A percentile compares a stretch with the other conserved stretches of the same genome.
These are phyloP conservation scores for Rafetus swinhoei DNA, from an alignment of 2,113 vertebrate genomes.

Conservation along the genomic window DNA sequence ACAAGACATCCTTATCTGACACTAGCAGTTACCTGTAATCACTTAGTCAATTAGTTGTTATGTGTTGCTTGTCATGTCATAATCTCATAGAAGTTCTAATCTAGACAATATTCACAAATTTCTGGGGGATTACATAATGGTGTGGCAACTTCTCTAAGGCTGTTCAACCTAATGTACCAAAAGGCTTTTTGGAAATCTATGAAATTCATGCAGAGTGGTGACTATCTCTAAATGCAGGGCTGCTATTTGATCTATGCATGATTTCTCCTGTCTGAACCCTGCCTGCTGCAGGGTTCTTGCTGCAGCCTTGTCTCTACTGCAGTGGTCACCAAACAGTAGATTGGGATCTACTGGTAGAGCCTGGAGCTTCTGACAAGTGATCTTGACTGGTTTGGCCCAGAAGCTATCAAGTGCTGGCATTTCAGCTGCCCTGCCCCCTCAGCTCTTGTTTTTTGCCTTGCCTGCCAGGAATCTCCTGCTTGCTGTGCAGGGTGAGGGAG, in stretches of 20 bases:
- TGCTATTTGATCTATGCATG: neutral
- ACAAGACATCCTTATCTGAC: too few relatives aligned
- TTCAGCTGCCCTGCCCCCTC: too few relatives aligned
- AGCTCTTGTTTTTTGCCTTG: too few relatives aligned
- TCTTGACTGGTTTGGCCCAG: too few relatives aligned
- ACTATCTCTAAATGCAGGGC: neutral
- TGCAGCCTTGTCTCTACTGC: neutral
- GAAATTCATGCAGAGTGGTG: neutral
- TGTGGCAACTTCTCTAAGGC: neutral
- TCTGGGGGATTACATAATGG: neutral
- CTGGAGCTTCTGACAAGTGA: too few relatives aligned
- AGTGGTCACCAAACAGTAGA: too few relatives aligned
- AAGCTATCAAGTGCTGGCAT: too few relatives aligned
- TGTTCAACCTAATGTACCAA: neutral
- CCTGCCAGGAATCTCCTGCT: too few relatives aligned
- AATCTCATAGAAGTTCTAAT: neutral
- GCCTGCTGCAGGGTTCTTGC: neutral
- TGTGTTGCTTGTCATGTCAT: neutral
- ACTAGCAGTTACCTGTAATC: too few relatives aligned
- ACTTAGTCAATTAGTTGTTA: too few relatives aligned
- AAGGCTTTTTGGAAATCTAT: neutral
- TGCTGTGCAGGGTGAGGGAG: too few relatives aligned
- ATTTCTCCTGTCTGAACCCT: neutral
- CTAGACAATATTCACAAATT: neutral
- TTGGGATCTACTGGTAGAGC: too few relatives aligned